phyloP scores from a whole-genome alignment of 2,888 invertebrate species.

The Rhimphoctona megacephalus region DNA sequence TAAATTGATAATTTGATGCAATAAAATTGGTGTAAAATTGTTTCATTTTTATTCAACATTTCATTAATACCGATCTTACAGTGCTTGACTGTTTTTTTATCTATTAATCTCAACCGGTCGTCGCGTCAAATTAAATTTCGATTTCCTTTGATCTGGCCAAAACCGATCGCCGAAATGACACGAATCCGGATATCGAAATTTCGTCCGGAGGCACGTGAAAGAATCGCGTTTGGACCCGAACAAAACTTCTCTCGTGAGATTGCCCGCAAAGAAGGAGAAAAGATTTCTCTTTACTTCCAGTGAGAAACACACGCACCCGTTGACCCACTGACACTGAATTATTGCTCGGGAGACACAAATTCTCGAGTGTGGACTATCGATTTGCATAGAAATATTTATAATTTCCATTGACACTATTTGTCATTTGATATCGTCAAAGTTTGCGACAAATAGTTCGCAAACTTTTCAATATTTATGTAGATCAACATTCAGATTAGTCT shows the following conservation, averaged over 20 bases:
- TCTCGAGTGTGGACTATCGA: slow-evolving; percentile 58
- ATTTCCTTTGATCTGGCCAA: neutral
- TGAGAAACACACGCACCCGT: slow-evolving; percentile 73
- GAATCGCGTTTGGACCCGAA: slow-evolving; percentile 53
- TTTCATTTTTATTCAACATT: neutral
- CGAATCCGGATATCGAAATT: slow-evolving; percentile 47
- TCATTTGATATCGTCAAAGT: neutral
- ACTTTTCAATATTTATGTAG: neutral
- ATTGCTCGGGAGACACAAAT: slow-evolving; percentile 65
- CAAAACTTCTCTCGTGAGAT: slow-evolving; percentile 53
- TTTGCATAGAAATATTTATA: slow-evolving; percentile 64
- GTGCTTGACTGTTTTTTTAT: neutral
- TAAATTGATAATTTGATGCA: neutral
- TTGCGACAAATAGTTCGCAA: neutral
- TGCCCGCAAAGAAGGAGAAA: slow-evolving; percentile 55
- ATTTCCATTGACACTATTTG: slow-evolving; percentile 5
- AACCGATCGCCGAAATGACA: neutral
- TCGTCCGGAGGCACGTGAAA: slow-evolving; percentile 47
- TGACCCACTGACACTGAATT: slow-evolving; percentile 85
- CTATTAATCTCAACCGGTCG: neutral
- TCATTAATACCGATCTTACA: neutral
- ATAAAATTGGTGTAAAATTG: neutral
- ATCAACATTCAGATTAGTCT: neutral
- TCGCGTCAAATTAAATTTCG: slow-evolving; percentile 11
- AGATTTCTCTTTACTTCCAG: slow-evolving; percentile 76